A percentile compares a stretch with the other conserved stretches of the same genome.
These are phyloP conservation scores for Sipha maydis DNA, from an alignment of 2,888 invertebrate species.

Conservation along the genomic window DNA sequence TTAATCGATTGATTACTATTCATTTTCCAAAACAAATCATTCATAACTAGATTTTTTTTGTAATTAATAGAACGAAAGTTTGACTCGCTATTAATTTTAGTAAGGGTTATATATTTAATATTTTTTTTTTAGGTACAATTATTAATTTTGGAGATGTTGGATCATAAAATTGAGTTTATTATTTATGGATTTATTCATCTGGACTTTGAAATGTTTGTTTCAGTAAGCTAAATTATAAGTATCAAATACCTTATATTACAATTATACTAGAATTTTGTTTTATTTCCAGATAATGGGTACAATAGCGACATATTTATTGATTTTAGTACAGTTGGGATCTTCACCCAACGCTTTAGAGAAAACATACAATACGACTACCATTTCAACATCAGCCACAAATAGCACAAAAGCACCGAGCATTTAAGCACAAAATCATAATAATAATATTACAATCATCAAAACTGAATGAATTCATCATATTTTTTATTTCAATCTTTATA, in stretches of 20 bases:
- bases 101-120: not conserved
- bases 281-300: conserved; percentile 51
- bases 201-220: conserved; percentile 48
- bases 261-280: not conserved
- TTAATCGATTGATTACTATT: not conserved
- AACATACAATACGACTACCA: not conserved
- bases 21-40: not conserved
- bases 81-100: not conserved
- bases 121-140: conserved; percentile 40
- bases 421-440: not conserved
- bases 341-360: not conserved
- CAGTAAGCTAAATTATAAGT: conserved; percentile 5
- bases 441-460: not conserved
- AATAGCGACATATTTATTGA: conserved; percentile 49
- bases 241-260: not conserved
- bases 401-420: not conserved
- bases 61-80: not conserved
- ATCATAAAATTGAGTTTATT: conserved; percentile 44
- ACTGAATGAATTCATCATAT: not conserved
- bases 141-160: conserved; percentile 53
- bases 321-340: conserved; percentile 52
- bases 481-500: not conserved
- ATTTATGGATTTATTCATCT: conserved; percentile 51
- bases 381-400: not conserved
- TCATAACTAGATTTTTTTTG: not conserved